Evolutionary conservation across 2,888 invertebrate species (phyloP), one percentile per base, ranked within the genome.

Genomic region (Diplolepis rosae): DNA sequence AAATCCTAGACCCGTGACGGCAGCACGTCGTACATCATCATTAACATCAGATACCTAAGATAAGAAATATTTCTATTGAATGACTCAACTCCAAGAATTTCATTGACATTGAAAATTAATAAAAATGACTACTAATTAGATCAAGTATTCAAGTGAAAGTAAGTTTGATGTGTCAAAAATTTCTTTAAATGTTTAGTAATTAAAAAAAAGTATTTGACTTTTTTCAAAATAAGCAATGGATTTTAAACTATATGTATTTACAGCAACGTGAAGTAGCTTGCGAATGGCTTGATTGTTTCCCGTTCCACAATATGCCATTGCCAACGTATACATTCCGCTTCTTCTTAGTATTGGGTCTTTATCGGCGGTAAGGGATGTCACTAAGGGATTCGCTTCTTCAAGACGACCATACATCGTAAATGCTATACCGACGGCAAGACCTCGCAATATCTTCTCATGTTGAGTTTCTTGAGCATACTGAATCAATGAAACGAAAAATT

Each of bases 1-100:
- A 89, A 99, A 99, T 81, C 99, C 99, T 70, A 99, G 92, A n/a
- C 98, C 98, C 9, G 98, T 99, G 18, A 99, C 99, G 42, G 99
- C 99, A 68, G 98, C 98, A 71, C 99, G 93, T 76, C 99, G 94
- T 1, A 99, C 99, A 90, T 99, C 99, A 87, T 99, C 98, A 87
- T 99, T 99, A 0, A 99, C 99, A 90, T 99, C 99, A 45, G 98
- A 98, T 48, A 94, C 92, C 92, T 92, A 79, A n/a, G n/a, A n/a
- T n/a, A n/a, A n/a, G 4, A 83, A 76, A 78, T 56, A 73, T 18
- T 9, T 45, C 9, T 1, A 18, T 5, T 0, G 18, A 45, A 45
- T 9, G 6, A 45, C 18, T 18, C 0, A 18, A 6, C 42, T 7
- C n/a, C 11, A 28, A 66, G 48, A 27, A 4, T n/a, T 27, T 27